Percentiles rank a stretch among this genome's conserved stretches.
Evolutionary conservation across 2,888 invertebrate species (phyloP).

Genomic region (Congeria kusceri): DNA sequence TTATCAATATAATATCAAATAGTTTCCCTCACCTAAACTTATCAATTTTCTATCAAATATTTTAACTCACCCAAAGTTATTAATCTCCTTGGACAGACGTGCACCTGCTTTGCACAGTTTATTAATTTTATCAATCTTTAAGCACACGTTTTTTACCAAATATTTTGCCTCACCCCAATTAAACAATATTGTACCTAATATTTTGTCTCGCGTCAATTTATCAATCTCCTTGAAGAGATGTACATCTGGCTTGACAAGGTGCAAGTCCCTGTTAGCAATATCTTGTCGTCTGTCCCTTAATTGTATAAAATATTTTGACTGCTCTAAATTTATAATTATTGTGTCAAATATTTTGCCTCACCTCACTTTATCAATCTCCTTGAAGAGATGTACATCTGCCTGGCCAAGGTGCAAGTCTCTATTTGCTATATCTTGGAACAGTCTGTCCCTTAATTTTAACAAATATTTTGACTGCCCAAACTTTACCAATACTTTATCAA

Average conservation of each 20-base stretch:
- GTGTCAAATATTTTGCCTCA: neutral
- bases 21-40: neutral
- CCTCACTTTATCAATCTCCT: conserved; percentile 68
- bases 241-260: conserved; percentile 63
- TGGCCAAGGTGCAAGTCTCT: conserved; percentile 69
- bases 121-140: too few relatives aligned
- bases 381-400: conserved; percentile 69
- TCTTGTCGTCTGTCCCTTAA: conserved; percentile 21
- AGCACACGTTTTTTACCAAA: too few relatives aligned
- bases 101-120: conserved; percentile 72
- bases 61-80: conserved; percentile 45
- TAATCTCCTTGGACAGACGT: conserved; percentile 71
- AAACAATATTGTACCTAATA: conserved; percentile 36
- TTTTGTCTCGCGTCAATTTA: conserved; percentile 32
- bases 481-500: neutral
- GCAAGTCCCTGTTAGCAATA: neutral
- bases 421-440: conserved; percentile 64
- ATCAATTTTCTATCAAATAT: neutral
- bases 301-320: neutral
- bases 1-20: conserved; percentile 60
- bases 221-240: conserved; percentile 71
- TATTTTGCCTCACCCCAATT: conserved; percentile 36
- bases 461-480: neutral
- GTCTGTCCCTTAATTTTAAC: conserved; percentile 59
- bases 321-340: neutral